Conservation (phyloP, 2,888 invertebrate species). For the Chloroclysta siterata region DNA sequence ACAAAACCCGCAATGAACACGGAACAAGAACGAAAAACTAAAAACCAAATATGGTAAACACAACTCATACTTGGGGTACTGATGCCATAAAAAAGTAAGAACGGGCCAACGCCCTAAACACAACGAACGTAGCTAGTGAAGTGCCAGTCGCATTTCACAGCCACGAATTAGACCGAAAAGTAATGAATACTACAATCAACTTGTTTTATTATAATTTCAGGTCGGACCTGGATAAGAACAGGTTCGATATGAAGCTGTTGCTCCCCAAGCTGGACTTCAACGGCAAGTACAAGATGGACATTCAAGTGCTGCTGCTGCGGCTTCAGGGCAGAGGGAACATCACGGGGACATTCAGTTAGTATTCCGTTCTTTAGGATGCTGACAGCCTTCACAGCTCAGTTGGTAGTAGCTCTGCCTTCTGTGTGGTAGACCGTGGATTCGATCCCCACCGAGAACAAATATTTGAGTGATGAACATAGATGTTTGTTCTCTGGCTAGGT, state of each 20-base stretch:
- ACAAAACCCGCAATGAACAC: too few species aligned
- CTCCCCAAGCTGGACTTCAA: slow-evolving; percentile 85
- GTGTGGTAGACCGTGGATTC: too few species aligned
- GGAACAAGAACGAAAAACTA: too few species aligned
- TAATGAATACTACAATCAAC: slow-evolving; percentile 11
- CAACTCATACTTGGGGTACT: too few species aligned
- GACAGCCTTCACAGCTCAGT: too few species aligned
- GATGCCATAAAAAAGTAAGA: too few species aligned
- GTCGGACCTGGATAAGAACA: slow-evolving; percentile 85
- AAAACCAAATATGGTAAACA: too few species aligned
- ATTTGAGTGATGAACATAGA: too few species aligned
- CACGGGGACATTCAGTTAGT: slow-evolving; percentile 88
- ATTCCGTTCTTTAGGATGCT: slow-evolving; percentile 26
- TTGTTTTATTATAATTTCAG: slow-evolving; percentile 64
- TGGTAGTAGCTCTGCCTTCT: too few species aligned
- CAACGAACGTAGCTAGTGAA: neutral
- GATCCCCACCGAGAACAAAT: too few species aligned
- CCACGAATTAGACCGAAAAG: slow-evolving; percentile 15
- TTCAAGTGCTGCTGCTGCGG: slow-evolving; percentile 86
- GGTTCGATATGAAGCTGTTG: slow-evolving; percentile 86
- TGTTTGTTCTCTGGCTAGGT: too few species aligned
- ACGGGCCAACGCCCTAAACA: neutral
- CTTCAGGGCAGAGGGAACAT: slow-evolving; percentile 87
- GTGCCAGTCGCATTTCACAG: slow-evolving; percentile 4
- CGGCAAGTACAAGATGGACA: slow-evolving; percentile 89